phyloP scores from a whole-genome alignment of 2,113 vertebrate species.

The Zapornia atra region DNA sequence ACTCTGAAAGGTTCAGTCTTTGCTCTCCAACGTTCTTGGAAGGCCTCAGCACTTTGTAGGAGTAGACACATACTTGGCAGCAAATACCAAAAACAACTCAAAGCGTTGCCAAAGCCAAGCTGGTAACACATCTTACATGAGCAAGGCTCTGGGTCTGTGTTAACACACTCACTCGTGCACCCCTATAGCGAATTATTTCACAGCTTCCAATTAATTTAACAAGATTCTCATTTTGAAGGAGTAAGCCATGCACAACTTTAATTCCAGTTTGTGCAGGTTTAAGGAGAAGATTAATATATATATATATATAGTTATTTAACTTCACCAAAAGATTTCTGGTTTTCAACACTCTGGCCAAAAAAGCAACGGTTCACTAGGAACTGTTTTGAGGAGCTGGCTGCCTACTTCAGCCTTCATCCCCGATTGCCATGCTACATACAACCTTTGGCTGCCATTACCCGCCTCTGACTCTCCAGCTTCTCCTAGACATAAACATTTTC shows the following conservation, averaged over 20 bases:
- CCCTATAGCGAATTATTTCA: not conserved
- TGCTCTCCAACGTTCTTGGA: not conserved
- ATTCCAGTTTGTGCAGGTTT: not conserved
- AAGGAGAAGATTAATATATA: not conserved
- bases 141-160: not conserved
- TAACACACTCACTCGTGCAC: not conserved
- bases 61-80: constrained; percentile 39
- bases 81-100: not conserved
- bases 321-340: not conserved
- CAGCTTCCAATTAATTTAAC: not conserved
- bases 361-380: not conserved
- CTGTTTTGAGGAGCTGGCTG: not conserved
- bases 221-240: not conserved
- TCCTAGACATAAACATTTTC: constrained; percentile 5
- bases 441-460: not conserved
- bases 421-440: not conserved
- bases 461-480: not conserved
- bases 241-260: not conserved
- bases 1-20: constrained; percentile 6
- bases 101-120: not conserved
- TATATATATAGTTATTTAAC: not conserved
- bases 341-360: not conserved
- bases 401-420: not conserved
- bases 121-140: not conserved
- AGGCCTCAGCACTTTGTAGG: not conserved